Evolutionary conservation across 1,140 invertebrate species (phyloP).

Genomic region (Zaprionus kolodkinae): DNA sequence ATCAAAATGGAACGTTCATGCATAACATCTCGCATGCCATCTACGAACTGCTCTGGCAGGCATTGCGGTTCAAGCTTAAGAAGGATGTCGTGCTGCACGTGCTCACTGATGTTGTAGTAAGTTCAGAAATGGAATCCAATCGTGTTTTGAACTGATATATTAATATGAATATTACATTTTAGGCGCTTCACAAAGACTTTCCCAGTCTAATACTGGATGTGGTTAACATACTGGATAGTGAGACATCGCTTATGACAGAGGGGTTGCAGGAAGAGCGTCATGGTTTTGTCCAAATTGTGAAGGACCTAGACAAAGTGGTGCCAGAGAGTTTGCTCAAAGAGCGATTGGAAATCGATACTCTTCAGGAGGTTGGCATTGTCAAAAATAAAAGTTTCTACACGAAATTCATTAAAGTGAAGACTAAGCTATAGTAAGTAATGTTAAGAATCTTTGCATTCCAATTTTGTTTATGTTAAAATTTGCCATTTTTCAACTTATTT

Average conservation of each 20-base stretch:
- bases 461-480: neutral
- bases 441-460: neutral
- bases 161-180: constrained; percentile 55
- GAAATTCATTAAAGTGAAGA: constrained; percentile 99
- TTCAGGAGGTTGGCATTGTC: constrained; percentile 96
- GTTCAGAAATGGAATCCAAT: constrained; percentile 51
- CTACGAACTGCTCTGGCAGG: constrained; percentile 88
- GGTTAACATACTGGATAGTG: constrained; percentile 91
- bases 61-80: constrained; percentile 88
- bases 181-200: constrained; percentile 90
- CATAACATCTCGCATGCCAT: constrained; percentile 85
- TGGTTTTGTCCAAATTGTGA: constrained; percentile 91
- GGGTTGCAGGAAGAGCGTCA: constrained; percentile 88
- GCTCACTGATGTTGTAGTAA: constrained; percentile 89
- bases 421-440: constrained; percentile 97
- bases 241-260: constrained; percentile 86
- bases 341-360: constrained; percentile 95
- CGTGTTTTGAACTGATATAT: constrained; percentile 1
- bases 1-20: constrained; percentile 65
- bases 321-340: constrained; percentile 95
- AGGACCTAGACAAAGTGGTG: constrained; percentile 91
- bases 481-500: neutral
- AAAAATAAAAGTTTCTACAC: constrained; percentile 96
- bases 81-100: constrained; percentile 89
- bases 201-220: constrained; percentile 91